phyloP scores from a whole-genome alignment of 2,888 invertebrate genomes.

The Zaprionus obscuricornis region DNA sequence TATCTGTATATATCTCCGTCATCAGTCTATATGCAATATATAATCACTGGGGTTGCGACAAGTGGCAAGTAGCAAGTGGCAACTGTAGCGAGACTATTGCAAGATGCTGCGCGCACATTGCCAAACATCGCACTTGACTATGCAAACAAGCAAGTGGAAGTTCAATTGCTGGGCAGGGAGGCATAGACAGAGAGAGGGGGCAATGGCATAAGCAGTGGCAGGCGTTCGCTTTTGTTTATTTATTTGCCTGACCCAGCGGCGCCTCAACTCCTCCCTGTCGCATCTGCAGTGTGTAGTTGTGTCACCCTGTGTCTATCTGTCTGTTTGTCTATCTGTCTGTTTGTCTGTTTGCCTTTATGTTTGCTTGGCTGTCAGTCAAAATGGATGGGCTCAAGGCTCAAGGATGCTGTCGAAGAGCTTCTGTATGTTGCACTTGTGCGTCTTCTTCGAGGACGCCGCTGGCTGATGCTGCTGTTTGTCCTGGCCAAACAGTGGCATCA shows the following conservation, averaged over 20 bases:
- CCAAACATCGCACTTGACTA: constrained; percentile 79
- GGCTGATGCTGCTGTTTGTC: constrained; percentile 61
- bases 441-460: constrained; percentile 46
- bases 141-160: constrained; percentile 70
- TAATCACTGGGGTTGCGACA: too few species aligned
- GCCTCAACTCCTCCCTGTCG: background rate
- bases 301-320: constrained; percentile 1
- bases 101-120: constrained; percentile 61
- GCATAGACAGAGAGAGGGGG: background rate
- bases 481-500: constrained; percentile 59
- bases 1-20: too few species aligned
- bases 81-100: constrained; percentile 42
- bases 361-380: constrained; percentile 71
- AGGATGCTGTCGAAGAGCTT: constrained; percentile 54
- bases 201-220: constrained; percentile 8
- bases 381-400: constrained; percentile 62
- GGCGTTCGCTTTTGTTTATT: constrained; percentile 63
- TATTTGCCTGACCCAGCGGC: constrained; percentile 54
- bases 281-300: background rate
- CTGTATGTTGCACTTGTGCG: constrained; percentile 62
- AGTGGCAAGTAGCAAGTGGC: background rate
- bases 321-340: constrained; percentile 7
- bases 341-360: constrained; percentile 51
- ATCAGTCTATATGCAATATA: too few species aligned
- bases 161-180: constrained; percentile 26